A percentile compares a stretch with the other conserved stretches of the same genome.
These are phyloP conservation scores for Molossus molossus DNA, from an alignment of 2,797 vertebrate species.

Conservation along the genomic window DNA sequence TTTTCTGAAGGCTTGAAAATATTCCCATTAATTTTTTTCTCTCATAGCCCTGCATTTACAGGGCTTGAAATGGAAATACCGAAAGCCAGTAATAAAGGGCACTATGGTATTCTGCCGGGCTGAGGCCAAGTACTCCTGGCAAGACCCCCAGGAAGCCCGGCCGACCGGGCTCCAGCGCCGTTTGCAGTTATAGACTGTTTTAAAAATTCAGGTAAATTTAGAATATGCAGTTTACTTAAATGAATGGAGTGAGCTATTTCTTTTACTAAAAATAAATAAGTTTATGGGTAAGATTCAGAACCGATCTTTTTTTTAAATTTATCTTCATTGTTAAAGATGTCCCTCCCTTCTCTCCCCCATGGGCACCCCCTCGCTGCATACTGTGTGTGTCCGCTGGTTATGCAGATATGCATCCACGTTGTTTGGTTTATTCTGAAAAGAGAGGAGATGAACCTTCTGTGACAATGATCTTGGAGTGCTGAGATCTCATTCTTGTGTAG, in stretches of 20 bases:
- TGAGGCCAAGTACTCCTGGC: constrained; percentile 69
- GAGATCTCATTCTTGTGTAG: rapidly evolving
- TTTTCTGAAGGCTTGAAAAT: constrained; percentile 86
- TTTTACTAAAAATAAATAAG: constrained; percentile 29
- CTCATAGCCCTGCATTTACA: constrained; percentile 75
- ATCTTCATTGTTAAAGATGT: no score
- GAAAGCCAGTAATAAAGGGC: constrained; percentile 73
- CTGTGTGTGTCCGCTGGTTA: no score
- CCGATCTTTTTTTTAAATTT: not conserved
- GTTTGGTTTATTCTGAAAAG: not conserved
- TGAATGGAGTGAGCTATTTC: constrained; percentile 21
- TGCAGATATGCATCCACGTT: no score
- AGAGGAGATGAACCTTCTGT: not conserved
- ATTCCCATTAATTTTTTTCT: constrained; percentile 83
- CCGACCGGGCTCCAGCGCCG: constrained; percentile 43
- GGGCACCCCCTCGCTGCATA: no score
- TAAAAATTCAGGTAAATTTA: constrained; percentile 72
- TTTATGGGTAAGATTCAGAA: not conserved
- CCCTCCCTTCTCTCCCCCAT: no score
- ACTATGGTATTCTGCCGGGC: constrained; percentile 73
- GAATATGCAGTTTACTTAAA: constrained; percentile 62
- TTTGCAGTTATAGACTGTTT: constrained; percentile 67
- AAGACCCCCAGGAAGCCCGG: constrained; percentile 66
- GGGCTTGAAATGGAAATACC: constrained; percentile 82
- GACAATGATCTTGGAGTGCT: not conserved